Evolutionary conservation across 2,888 invertebrate species (phyloP).

Genomic region (Agriotes lineatus): DNA sequence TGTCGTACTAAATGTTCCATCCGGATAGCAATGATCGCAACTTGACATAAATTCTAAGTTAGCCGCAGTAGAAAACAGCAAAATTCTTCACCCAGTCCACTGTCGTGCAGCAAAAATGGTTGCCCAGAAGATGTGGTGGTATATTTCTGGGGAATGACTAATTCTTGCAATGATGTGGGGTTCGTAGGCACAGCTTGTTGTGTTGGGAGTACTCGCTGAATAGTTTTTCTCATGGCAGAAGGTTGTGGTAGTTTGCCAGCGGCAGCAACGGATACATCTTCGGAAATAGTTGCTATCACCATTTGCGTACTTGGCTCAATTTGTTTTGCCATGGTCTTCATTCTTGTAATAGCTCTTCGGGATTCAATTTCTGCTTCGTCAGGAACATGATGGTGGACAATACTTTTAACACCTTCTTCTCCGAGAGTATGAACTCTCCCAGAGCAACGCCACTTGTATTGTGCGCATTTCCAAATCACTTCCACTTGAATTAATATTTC

Average conservation of each 20-base stretch:
- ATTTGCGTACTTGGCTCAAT: too few relatives aligned
- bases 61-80: slow-evolving; percentile 12
- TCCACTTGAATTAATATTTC: slow-evolving; percentile 1
- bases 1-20: background rate
- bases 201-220: slow-evolving; percentile 4
- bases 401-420: slow-evolving; percentile 10
- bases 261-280: too few relatives aligned
- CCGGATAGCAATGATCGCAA: slow-evolving; percentile 4
- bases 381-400: slow-evolving; percentile 5
- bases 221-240: slow-evolving; percentile 10
- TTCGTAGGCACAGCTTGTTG: slow-evolving; percentile 5
- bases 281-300: too few relatives aligned
- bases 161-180: background rate
- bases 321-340: background rate
- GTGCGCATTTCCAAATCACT: background rate
- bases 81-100: background rate
- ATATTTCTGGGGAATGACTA: background rate
- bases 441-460: too few relatives aligned
- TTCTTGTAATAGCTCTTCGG: too few relatives aligned
- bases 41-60: slow-evolving; percentile 1
- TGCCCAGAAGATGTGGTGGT: background rate
- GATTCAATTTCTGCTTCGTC: slow-evolving; percentile 2
- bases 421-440: slow-evolving; percentile 2
- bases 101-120: background rate
- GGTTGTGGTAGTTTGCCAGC: slow-evolving; percentile 11